Conservation (phyloP, 2,797 vertebrate genomes). For the Sphenopsis melanotis region DNA sequence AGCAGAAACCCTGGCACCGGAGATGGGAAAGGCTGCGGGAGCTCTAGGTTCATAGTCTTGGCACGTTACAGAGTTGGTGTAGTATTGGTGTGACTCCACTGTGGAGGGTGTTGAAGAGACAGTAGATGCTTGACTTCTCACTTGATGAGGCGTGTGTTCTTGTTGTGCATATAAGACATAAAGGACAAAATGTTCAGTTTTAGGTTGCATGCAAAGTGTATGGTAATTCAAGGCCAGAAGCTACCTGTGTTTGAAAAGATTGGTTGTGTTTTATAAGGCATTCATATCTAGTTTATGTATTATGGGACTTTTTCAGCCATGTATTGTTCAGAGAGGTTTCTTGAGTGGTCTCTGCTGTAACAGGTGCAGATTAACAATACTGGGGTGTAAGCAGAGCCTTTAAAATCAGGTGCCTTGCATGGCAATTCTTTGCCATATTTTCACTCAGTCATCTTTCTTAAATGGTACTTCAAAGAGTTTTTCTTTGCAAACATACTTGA, state of each 20-base stretch:
- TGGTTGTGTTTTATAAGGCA: not conserved
- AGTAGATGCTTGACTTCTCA: not conserved
- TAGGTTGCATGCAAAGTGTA: not conserved
- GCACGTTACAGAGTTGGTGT: not conserved
- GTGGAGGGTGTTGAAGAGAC: not conserved
- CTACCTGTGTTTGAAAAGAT: not conserved
- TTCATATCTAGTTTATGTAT: not conserved
- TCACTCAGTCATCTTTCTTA: not conserved
- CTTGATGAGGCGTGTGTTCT: not conserved
- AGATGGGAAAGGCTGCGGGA: not conserved
- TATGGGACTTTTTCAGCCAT: not conserved
- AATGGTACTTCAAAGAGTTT: not conserved
- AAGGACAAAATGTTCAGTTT: not conserved
- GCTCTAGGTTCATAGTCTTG: not conserved
- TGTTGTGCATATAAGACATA: not conserved
- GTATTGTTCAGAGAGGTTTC: not conserved
- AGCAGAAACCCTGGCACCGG: not conserved
- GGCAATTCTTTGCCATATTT: not conserved
- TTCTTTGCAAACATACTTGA: not conserved
- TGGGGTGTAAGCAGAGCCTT: not conserved
- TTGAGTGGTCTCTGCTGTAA: not conserved
- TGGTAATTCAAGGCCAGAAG: not conserved
- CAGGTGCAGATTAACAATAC: not conserved
- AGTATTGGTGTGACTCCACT: not conserved
- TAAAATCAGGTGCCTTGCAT: not conserved